Base-by-base conservation (phyloP, 2,113 vertebrate species). In the Dipodomys stephensi region DNA sequence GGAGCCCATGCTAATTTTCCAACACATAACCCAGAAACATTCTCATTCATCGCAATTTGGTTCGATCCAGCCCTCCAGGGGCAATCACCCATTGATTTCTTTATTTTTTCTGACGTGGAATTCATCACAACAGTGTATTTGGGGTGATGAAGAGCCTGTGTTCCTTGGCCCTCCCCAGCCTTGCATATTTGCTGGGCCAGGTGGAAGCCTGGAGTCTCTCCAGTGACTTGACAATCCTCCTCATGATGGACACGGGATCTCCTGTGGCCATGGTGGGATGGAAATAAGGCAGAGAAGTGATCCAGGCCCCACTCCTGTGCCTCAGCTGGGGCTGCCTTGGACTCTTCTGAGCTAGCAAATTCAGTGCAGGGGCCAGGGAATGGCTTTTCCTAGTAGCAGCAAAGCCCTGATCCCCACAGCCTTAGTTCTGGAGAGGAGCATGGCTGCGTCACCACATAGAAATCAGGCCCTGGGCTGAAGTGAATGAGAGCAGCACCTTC, bases 1-100 rank as follows among this genome's bases (percentile, higher is more conserved):
- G 65, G 49, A 93, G 84, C 78, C 90, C 1, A 12, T 23, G 86
- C 95, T 98, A 97, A 97, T 98, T 97, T 96, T 94, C 95, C 94
- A 78, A 87, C 90, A 87, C 46, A 13, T 89, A 96, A 92, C 93
- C 95, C 84, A 94, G 96, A 90, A 97, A 95, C 90, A 87, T 94
- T 96, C 94, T 87, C 96, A 79, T 96, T 97, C 92, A 84, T 88
- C 90, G 4, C 74, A 39, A 64, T 92, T 96, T 97, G 90, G 96
- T 95, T 27, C 9, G 44, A 62, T 92, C 94, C 12, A 4, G 82
- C 30, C 69, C 97, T 95, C 81, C 3, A 49, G 96, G 94, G 96
- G 84, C 95, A 96, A 96, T 6, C 12, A 28, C 77, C 96, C 83
- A 46, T 73, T 23, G 87, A 88, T 72, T 93, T 91, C 80, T 81